Evolutionary conservation across 2,797 vertebrate genomes (phyloP).

Genomic region (Pantherophis vulpinus): DNA sequence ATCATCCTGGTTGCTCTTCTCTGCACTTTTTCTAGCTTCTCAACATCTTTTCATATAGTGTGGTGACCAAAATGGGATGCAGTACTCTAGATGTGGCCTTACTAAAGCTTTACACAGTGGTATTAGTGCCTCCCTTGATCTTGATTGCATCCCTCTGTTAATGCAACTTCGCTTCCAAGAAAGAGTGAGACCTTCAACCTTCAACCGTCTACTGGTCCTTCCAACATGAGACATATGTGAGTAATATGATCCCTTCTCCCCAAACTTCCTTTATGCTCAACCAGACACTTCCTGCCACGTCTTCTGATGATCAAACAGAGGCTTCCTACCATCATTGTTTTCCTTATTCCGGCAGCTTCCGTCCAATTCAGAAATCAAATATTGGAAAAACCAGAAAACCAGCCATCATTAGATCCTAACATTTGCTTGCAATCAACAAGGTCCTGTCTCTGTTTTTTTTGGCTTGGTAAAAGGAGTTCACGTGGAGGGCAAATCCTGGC

Average conservation of each 20-base stretch:
- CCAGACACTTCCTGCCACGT: not conserved
- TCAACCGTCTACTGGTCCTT: not conserved
- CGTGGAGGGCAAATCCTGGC: fast-evolving
- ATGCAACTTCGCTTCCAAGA: too few species aligned
- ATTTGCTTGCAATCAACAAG: not conserved
- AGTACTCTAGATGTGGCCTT: too few species aligned
- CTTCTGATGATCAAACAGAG: not conserved
- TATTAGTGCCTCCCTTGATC: too few species aligned
- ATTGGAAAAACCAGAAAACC: fast-evolving
- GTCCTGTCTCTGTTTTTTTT: not conserved
- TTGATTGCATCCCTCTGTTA: too few species aligned
- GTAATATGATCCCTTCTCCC: not conserved
- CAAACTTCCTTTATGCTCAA: constrained; percentile 16
- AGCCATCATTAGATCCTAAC: not conserved
- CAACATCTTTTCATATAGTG: too few species aligned
- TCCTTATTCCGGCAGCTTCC: not conserved
- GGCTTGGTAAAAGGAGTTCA: not conserved
- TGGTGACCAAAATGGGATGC: too few species aligned
- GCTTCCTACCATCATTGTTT: not conserved
- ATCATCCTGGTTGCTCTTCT: too few species aligned
- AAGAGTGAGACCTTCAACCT: too few species aligned
- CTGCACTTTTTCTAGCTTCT: too few species aligned
- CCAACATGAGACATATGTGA: not conserved
- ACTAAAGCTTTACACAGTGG: too few species aligned
- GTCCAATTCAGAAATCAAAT: constrained; percentile 5